Conservation (phyloP, 2,797 vertebrate species). For the Erithacus rubecula region DNA sequence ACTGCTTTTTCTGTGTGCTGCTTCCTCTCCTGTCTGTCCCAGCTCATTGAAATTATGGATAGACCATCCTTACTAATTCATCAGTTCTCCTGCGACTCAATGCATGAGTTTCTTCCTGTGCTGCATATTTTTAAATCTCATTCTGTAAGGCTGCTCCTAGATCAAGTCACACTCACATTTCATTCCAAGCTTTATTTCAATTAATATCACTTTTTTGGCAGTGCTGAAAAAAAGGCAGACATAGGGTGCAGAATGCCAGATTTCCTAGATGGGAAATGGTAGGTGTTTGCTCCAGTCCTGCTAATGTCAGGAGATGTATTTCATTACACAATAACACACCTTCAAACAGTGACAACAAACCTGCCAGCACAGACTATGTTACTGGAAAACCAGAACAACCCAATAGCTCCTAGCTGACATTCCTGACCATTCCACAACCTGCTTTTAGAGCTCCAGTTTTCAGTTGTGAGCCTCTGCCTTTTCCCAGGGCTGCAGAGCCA, state of each 20-base stretch:
- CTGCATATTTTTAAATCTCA: neutral
- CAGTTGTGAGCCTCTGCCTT: neutral
- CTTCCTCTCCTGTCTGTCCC: neutral
- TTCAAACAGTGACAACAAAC: neutral
- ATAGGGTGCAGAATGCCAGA: neutral
- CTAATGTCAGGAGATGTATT: neutral
- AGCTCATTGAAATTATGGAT: constrained; percentile 1
- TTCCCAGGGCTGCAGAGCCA: neutral
- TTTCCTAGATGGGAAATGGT: neutral
- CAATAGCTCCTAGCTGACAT: neutral
- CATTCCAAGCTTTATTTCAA: neutral
- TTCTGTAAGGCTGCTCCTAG: neutral
- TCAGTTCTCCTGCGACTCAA: constrained; percentile 6
- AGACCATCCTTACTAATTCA: constrained; percentile 25
- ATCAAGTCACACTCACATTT: neutral
- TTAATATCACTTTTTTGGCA: neutral
- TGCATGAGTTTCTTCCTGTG: neutral
- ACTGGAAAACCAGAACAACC: neutral
- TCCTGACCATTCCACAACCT: neutral
- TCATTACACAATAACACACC: neutral
- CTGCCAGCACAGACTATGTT: neutral
- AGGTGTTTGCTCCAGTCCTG: neutral
- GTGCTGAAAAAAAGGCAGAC: neutral
- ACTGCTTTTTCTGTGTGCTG: neutral
- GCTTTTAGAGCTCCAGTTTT: neutral